A percentile compares a stretch with the other conserved stretches of the same genome.
phyloP scores from a whole-genome alignment of 64 coral and sea anemone genomes.

The Montipora efflorescens region DNA sequence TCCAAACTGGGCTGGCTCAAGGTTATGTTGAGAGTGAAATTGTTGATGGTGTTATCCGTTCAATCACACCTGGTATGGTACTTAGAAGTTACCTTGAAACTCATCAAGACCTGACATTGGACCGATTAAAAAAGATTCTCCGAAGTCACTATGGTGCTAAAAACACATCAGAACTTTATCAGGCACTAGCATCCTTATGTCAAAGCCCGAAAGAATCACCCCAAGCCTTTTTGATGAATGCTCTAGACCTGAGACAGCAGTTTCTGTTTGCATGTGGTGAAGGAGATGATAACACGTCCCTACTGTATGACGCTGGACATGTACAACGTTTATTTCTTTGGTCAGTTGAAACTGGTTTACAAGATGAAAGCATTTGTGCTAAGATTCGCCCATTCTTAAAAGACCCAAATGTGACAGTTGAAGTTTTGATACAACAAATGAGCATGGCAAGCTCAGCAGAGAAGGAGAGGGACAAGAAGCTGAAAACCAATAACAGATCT shows the following conservation, averaged over 20 bases:
- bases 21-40: too few relatives aligned
- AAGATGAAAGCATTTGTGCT: slow-evolving; percentile 70
- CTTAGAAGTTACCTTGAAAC: background rate
- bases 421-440: slow-evolving; percentile 70
- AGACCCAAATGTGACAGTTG: slow-evolving; percentile 62
- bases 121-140: too few relatives aligned
- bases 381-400: slow-evolving; percentile 76
- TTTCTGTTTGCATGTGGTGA: slow-evolving; percentile 1
- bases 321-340: slow-evolving; percentile 61
- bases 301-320: slow-evolving; percentile 48
- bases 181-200: too few relatives aligned
- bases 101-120: too few relatives aligned
- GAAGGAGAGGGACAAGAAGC: slow-evolving; percentile 77
- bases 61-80: too few relatives aligned
- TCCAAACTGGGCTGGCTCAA: too few relatives aligned
- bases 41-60: too few relatives aligned
- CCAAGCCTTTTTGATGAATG: too few relatives aligned
- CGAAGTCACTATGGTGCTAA: too few relatives aligned
- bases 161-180: too few relatives aligned
- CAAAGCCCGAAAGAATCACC: too few relatives aligned
- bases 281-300: background rate
- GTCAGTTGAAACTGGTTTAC: slow-evolving; percentile 67
- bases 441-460: slow-evolving; percentile 55
- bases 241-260: too few relatives aligned
- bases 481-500: slow-evolving; percentile 1